Evolutionary conservation across 1,140 invertebrate genomes (phyloP).

Genomic region (Pectinophora gossypiella): DNA sequence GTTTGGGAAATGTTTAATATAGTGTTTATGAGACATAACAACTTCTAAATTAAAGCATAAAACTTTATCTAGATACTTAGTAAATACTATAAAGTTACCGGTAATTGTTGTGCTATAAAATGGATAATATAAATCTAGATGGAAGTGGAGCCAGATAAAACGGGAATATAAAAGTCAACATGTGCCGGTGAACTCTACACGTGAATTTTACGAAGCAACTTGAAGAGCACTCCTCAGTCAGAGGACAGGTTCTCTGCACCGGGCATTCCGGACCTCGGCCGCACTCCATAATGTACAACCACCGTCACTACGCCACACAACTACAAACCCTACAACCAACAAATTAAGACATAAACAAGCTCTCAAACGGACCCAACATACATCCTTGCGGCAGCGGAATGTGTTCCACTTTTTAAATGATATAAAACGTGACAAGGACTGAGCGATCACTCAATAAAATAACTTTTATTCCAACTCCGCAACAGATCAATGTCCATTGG

Average conservation of each 20-base stretch:
- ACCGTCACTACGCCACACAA: conserved; percentile 14
- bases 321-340: conserved; percentile 28
- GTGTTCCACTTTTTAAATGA: conserved; percentile 46
- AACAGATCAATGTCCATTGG: conserved; percentile 59
- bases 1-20: too few species aligned
- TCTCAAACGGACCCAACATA: conserved; percentile 25
- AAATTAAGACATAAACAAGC: conserved; percentile 37
- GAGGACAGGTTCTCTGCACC: conserved; percentile 58
- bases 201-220: conserved; percentile 49
- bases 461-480: conserved; percentile 54
- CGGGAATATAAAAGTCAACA: neutral
- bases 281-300: conserved; percentile 34
- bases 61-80: too few species aligned
- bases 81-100: too few species aligned
- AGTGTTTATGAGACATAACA: too few species aligned
- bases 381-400: conserved; percentile 51
- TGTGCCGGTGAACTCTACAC: conserved; percentile 40
- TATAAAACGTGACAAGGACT: conserved; percentile 55
- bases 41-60: too few species aligned
- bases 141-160: neutral
- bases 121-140: conserved; percentile 11
- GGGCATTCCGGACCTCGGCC: conserved; percentile 55
- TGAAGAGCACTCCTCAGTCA: conserved; percentile 57
- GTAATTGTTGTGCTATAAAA: too few species aligned
- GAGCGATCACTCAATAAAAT: conserved; percentile 65